Conservation (phyloP, 1,140 invertebrate species). For the Drosophila truncata region DNA sequence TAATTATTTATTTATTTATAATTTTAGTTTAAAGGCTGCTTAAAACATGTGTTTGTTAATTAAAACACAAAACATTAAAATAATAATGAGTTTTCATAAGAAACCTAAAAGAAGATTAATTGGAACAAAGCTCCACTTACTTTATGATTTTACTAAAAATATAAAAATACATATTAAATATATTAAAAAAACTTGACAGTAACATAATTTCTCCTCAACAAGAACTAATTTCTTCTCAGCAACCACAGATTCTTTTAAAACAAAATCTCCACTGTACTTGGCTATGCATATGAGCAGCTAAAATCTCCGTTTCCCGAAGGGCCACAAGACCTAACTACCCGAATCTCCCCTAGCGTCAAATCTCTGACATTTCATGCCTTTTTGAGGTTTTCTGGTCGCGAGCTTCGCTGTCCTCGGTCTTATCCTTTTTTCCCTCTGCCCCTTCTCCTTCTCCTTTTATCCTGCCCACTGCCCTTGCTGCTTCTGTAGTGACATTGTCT, state of each 20-base stretch:
- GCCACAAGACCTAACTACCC: slow-evolving; percentile 31
- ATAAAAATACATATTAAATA: neutral
- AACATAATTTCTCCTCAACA: neutral
- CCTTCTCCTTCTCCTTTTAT: no score
- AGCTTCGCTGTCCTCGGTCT: slow-evolving; percentile 27
- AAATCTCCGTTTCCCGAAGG: slow-evolving; percentile 39
- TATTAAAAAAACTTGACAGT: no score
- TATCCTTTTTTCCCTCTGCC: neutral
- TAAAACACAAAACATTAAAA: neutral
- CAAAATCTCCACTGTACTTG: slow-evolving; percentile 31
- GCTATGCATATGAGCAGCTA: slow-evolving; percentile 70
- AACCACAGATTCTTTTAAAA: neutral
- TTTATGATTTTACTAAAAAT: neutral
- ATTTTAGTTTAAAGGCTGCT: neutral
- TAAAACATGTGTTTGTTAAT: neutral
- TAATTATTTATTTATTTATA: neutral
- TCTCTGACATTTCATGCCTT: slow-evolving; percentile 69
- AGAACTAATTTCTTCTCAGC: neutral
- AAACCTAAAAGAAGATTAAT: neutral
- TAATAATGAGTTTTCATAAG: no score
- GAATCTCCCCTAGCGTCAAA: slow-evolving; percentile 42
- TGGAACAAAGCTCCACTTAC: neutral
- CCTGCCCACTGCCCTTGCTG: slow-evolving; percentile 8
- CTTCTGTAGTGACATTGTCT: slow-evolving; percentile 55
- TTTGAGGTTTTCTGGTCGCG: slow-evolving; percentile 63